Conservation (phyloP, 2,888 invertebrate species). For the Pollenia labialis region DNA sequence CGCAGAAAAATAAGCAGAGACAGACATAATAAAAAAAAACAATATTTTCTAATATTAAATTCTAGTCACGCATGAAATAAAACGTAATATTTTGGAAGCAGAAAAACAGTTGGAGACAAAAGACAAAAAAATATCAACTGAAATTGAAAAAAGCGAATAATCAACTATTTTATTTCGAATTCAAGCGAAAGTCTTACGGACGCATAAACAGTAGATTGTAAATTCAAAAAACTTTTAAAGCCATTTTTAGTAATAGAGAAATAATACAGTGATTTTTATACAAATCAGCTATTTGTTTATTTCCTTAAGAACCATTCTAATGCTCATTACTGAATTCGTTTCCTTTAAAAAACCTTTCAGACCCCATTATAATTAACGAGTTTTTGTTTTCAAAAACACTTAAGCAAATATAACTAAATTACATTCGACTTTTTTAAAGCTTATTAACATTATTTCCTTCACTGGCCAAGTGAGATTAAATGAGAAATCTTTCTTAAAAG, state of each 20-base stretch:
- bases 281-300: not conserved
- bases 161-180: constrained; percentile 21
- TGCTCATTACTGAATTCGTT: too few relatives aligned
- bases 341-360: too few relatives aligned
- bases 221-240: not conserved
- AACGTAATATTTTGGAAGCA: constrained; percentile 62
- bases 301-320: not conserved
- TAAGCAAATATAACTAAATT: too few relatives aligned
- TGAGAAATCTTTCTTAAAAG: too few relatives aligned
- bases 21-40: not conserved
- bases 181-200: constrained; percentile 14
- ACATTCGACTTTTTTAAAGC: too few relatives aligned
- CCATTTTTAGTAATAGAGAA: not conserved
- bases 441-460: too few relatives aligned
- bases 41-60: constrained; percentile 56
- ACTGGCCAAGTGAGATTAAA: too few relatives aligned
- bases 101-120: not conserved
- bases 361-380: too few relatives aligned
- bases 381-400: too few relatives aligned
- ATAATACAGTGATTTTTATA: too few relatives aligned
- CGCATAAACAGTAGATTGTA: not conserved
- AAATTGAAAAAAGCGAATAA: constrained; percentile 38
- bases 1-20: not conserved
- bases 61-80: constrained; percentile 66
- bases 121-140: constrained; percentile 20